These are phyloP conservation scores for Falco berigora DNA, from an alignment of 2,797 vertebrate genomes.

Conservation along the genomic window DNA sequence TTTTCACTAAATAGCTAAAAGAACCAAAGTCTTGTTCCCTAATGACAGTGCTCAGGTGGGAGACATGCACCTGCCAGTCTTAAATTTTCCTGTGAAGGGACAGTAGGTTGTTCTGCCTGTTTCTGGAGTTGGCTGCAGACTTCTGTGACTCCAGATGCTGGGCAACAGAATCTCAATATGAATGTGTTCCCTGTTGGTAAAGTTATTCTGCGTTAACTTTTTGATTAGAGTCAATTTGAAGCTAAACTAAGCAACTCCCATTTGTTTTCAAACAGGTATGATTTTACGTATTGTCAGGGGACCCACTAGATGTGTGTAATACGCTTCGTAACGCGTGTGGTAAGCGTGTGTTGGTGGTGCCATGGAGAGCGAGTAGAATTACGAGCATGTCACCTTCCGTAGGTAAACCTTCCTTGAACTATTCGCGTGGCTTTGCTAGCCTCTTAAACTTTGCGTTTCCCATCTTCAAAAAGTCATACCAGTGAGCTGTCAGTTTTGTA, in stretches of 20 bases:
- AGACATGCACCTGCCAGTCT: neutral
- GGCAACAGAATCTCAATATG: neutral
- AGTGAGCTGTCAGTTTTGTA: neutral
- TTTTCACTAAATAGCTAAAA: neutral
- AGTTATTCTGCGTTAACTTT: neutral
- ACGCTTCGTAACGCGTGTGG: accelerated
- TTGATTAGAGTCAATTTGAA: neutral
- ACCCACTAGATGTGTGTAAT: too few species aligned
- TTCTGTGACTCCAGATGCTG: neutral
- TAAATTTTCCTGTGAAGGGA: neutral
- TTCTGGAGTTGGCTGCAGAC: neutral
- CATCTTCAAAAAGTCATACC: neutral
- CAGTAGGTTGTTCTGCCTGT: neutral
- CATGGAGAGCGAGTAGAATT: accelerated
- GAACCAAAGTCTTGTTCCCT: neutral
- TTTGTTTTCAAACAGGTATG: neutral
- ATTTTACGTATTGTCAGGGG: neutral
- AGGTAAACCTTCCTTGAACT: neutral
- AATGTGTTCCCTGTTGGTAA: neutral
- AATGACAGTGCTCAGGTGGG: too few species aligned
- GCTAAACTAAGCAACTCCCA: neutral
- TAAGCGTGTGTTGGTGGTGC: neutral
- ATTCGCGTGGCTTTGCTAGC: neutral
- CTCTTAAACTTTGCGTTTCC: neutral
- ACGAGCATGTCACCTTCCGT: neutral